Percentiles rank a stretch among this genome's conserved stretches.
phyloP scores from a whole-genome alignment of 2,797 vertebrate species.

The Bradypodion pumilum region DNA sequence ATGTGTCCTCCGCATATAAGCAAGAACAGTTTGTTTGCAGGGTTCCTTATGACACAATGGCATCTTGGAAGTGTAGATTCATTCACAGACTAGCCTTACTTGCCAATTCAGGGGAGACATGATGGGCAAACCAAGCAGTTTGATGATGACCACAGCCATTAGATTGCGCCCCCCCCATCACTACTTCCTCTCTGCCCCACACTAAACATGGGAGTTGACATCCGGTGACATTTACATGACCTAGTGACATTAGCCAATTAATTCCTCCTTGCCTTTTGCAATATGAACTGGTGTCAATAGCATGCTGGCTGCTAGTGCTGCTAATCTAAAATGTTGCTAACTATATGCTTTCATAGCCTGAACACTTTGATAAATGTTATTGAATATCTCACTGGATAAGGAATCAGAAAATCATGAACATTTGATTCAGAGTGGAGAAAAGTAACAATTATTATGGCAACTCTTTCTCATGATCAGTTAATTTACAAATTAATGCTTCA shows the following conservation, averaged over 20 bases:
- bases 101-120: not conserved
- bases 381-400: not conserved
- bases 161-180: no score
- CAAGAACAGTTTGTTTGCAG: not conserved
- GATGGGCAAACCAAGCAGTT: not conserved
- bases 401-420: conserved; percentile 38
- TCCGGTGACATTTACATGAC: not conserved
- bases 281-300: not conserved
- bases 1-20: not conserved
- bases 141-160: not conserved
- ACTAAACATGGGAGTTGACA: not conserved
- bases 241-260: not conserved
- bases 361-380: not conserved
- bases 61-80: not conserved
- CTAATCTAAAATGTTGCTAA: not conserved
- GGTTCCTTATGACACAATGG: no score
- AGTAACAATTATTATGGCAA: conserved; percentile 22
- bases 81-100: no score
- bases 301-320: not conserved
- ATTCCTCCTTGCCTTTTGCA: not conserved
- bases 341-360: not conserved
- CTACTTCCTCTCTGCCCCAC: no score
- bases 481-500: conserved; percentile 40
- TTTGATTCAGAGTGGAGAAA: not conserved
- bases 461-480: conserved; percentile 34